Evolutionary conservation across 2,888 invertebrate species (phyloP).

Genomic region (Amphiduros pacificus): DNA sequence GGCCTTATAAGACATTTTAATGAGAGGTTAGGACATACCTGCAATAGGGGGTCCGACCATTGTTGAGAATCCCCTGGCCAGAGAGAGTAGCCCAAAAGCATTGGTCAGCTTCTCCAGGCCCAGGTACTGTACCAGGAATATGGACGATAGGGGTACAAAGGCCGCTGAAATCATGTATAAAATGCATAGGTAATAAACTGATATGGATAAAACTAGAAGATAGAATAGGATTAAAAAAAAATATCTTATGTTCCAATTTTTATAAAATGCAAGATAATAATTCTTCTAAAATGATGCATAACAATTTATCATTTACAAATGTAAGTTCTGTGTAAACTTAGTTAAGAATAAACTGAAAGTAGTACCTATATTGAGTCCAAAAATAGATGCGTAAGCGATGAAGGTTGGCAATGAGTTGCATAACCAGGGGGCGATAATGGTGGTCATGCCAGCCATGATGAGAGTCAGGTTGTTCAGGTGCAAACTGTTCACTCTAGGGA

Average conservation of each 20-base stretch:
- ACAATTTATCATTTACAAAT: too few species aligned
- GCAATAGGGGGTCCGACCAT: slow-evolving; percentile 29
- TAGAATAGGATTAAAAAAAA: too few species aligned
- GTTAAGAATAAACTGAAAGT: too few species aligned
- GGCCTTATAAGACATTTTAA: neutral
- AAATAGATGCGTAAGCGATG: slow-evolving; percentile 17
- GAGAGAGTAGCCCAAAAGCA: slow-evolving; percentile 26
- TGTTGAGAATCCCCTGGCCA: slow-evolving; percentile 25
- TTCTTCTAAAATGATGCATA: too few species aligned
- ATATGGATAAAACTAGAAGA: too few species aligned
- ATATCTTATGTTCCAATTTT: too few species aligned
- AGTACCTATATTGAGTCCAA: slow-evolving; percentile 25
- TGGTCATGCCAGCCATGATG: slow-evolving; percentile 21
- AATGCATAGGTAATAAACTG: too few species aligned
- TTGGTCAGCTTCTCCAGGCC: slow-evolving; percentile 26
- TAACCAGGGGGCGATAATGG: slow-evolving; percentile 5
- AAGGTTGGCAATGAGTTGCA: slow-evolving; percentile 14
- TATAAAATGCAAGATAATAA: too few species aligned
- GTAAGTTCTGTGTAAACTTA: too few species aligned
- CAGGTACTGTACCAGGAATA: slow-evolving; percentile 27
- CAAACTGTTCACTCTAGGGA: slow-evolving; percentile 16
- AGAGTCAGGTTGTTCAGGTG: slow-evolving; percentile 24
- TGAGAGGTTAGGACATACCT: slow-evolving; percentile 12
- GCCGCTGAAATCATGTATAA: slow-evolving; percentile 26
- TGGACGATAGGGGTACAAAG: slow-evolving; percentile 25